These are phyloP conservation scores for Gallinago jamesoni DNA, from an alignment of 2,113 vertebrate species.

Conservation along the genomic window DNA sequence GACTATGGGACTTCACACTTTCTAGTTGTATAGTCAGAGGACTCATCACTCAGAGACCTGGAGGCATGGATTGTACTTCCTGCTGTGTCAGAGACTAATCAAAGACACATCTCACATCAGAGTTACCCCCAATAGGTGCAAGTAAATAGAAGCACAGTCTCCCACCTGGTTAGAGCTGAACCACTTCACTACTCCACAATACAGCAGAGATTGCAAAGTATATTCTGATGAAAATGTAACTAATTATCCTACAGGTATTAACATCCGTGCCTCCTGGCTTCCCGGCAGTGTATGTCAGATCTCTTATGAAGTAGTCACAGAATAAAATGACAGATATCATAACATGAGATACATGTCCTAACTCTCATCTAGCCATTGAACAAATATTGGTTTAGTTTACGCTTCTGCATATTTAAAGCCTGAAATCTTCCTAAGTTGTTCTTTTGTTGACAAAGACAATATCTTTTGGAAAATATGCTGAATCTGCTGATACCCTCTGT, in stretches of 20 bases:
- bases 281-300: neutral
- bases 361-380: neutral
- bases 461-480: neutral
- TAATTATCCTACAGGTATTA: neutral
- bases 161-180: neutral
- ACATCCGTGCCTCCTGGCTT: neutral
- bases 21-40: neutral
- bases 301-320: neutral
- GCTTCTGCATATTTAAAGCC: neutral
- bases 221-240: neutral
- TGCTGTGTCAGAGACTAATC: neutral
- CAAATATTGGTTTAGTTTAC: neutral
- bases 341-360: neutral
- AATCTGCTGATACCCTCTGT: constrained; percentile 77
- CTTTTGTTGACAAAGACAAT: neutral
- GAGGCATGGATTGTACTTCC: neutral
- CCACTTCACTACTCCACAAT: neutral
- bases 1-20: neutral
- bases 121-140: neutral
- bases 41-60: neutral
- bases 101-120: neutral
- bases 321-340: neutral
- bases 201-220: neutral
- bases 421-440: constrained; percentile 20
- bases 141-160: neutral